Percentiles rank a stretch among this genome's conserved stretches.
Evolutionary conservation across 2,113 vertebrate species (phyloP).

Genomic region (Casuarius casuarius): DNA sequence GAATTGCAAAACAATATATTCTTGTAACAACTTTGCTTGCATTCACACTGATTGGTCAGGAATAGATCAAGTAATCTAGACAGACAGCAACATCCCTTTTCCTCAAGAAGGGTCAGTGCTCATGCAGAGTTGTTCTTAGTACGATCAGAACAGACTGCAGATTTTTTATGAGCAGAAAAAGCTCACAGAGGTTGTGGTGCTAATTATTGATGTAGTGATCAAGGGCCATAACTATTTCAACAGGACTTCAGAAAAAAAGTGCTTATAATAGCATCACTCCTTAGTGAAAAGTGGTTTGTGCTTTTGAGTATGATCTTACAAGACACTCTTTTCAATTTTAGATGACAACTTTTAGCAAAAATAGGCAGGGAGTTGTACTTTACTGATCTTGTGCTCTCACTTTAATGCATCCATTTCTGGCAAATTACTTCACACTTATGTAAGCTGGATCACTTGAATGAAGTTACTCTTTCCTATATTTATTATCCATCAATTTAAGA

Average conservation of each 20-base stretch:
- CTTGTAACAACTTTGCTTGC: background rate
- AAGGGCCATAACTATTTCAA: background rate
- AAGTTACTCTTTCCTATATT: constrained; percentile 2
- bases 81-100: background rate
- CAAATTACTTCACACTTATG: background rate
- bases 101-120: background rate
- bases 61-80: background rate
- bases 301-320: background rate
- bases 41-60: background rate
- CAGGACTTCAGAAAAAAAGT: background rate
- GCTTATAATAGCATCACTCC: background rate
- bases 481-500: constrained; percentile 4
- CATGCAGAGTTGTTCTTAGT: background rate
- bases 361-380: background rate
- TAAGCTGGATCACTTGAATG: background rate
- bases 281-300: background rate
- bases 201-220: background rate
- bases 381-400: background rate
- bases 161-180: background rate
- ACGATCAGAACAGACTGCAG: background rate
- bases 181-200: background rate
- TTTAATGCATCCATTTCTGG: background rate
- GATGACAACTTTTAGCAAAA: background rate
- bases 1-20: background rate
- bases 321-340: background rate